A percentile compares a stretch with the other conserved stretches of the same genome.
Conservation (phyloP, 2,113 vertebrate genomes). For the Menura novaehollandiae region DNA sequence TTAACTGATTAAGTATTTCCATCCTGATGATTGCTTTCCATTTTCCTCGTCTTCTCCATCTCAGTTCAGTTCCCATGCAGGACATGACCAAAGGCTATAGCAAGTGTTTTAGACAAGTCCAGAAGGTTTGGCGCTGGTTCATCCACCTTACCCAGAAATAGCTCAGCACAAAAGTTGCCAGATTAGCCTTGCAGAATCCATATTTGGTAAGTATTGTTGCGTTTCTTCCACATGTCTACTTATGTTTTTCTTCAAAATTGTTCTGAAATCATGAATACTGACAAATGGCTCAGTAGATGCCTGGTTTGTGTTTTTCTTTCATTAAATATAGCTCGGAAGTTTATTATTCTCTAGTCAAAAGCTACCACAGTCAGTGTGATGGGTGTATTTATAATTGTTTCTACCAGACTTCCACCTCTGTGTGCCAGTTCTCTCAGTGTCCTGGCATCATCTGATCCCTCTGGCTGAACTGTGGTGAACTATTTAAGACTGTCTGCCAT, state of each 20-base stretch:
- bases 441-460: background rate
- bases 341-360: constrained; percentile 61
- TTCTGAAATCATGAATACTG: constrained; percentile 3
- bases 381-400: constrained; percentile 4
- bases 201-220: constrained; percentile 32
- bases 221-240: constrained; percentile 3
- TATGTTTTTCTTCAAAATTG: background rate
- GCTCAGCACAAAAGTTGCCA: constrained; percentile 4
- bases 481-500: background rate
- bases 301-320: constrained; percentile 20
- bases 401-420: background rate
- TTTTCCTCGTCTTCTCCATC: background rate
- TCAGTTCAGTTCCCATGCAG: background rate
- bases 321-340: constrained; percentile 28
- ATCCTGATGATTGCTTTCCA: background rate
- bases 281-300: background rate
- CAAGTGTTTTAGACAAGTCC: background rate
- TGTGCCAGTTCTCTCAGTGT: background rate
- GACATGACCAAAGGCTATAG: background rate
- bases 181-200: background rate
- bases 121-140: background rate
- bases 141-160: background rate
- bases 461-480: background rate
- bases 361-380: background rate
- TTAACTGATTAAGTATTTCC: background rate